Evolutionary conservation across 2,113 vertebrate species (phyloP).

Genomic region (Spilogale gracilis): DNA sequence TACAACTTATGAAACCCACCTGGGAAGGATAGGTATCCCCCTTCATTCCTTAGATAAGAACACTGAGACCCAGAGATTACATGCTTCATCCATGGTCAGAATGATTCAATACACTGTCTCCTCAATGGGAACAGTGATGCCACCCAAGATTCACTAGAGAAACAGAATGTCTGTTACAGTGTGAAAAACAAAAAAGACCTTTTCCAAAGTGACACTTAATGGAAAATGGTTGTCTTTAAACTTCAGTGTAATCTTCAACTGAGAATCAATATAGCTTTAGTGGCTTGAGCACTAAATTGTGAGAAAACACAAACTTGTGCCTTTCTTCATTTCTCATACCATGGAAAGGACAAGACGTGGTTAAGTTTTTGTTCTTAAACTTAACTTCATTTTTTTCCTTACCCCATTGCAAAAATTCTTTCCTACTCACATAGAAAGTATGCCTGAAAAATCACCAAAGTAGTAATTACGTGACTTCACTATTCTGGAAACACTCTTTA

Average conservation of each 20-base stretch:
- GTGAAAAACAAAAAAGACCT: slow-evolving; percentile 19
- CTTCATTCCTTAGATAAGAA: background rate
- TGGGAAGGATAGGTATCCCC: background rate
- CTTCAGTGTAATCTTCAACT: background rate
- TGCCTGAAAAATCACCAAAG: background rate
- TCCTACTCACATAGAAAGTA: slow-evolving; percentile 41
- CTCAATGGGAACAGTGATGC: background rate
- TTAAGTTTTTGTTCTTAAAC: background rate
- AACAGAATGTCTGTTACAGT: background rate
- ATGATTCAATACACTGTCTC: background rate
- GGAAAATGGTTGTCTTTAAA: background rate
- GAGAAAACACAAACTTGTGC: background rate
- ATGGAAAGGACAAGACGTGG: background rate
- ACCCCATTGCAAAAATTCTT: slow-evolving; percentile 1
- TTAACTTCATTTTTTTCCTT: slow-evolving; percentile 9
- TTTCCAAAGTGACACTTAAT: background rate
- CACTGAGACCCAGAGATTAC: background rate
- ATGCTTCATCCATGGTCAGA: background rate
- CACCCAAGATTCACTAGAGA: background rate
- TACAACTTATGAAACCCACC: background rate
- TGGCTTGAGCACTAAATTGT: background rate
- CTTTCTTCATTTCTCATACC: slow-evolving; percentile 30
- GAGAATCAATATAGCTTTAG: slow-evolving; percentile 23
- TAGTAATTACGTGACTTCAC: background rate
- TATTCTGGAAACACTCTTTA: slow-evolving; percentile 15